phyloP scores from a whole-genome alignment of 2,888 invertebrate species.

The Eilema caniola region DNA sequence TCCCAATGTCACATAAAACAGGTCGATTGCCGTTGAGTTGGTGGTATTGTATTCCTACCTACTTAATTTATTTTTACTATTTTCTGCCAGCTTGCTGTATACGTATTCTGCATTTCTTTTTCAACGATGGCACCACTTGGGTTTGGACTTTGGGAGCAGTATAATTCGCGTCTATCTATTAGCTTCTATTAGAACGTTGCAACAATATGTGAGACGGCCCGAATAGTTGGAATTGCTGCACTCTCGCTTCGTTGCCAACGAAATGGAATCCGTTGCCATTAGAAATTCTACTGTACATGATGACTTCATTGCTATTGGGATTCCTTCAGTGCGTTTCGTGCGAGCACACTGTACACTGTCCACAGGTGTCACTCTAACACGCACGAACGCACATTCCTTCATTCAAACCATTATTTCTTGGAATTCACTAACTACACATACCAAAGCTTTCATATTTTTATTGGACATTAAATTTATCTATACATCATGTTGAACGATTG shows the following conservation, averaged over 20 bases:
- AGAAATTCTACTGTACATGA: constrained; percentile 81
- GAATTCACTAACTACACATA: constrained; percentile 51
- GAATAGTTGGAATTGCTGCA: constrained; percentile 77
- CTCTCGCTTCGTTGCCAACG: constrained; percentile 83
- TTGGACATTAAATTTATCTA: constrained; percentile 21
- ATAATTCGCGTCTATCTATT: constrained; percentile 33
- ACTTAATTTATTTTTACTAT: not conserved
- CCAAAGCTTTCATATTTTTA: constrained; percentile 42
- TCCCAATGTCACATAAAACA: constrained; percentile 44
- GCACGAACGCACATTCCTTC: constrained; percentile 60
- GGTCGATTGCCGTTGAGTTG: constrained; percentile 9
- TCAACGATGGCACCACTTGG: not conserved
- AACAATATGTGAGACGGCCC: constrained; percentile 71
- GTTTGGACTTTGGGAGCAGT: not conserved
- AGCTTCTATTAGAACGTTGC: constrained; percentile 60
- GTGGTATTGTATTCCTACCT: not conserved
- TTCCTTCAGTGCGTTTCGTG: constrained; percentile 68
- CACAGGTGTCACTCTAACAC: constrained; percentile 62
- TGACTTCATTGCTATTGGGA: constrained; percentile 80
- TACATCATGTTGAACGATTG: constrained; percentile 13
- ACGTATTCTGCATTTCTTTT: not conserved
- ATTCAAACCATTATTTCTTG: constrained; percentile 42
- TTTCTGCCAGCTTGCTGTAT: not conserved
- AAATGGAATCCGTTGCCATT: constrained; percentile 83
- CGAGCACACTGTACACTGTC: constrained; percentile 38